Base-by-base conservation (phyloP, 2,888 invertebrate genomes). In the Ophonus ardosiacus region DNA sequence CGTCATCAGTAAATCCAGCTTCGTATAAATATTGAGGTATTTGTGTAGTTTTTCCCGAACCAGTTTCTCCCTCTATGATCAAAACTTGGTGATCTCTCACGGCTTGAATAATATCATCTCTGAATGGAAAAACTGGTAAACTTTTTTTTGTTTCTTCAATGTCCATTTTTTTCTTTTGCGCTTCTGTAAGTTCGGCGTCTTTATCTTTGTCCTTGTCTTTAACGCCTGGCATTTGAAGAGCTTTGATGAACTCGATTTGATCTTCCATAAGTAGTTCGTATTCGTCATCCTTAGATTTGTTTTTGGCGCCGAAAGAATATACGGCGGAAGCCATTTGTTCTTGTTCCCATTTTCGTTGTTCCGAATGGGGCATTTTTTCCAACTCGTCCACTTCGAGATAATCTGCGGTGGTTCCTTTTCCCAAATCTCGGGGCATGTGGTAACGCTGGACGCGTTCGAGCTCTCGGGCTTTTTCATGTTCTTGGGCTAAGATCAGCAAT, bases 11-110 rank as follows among this genome's bases (percentile, higher is more conserved):
- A 89, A 96, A 98, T 1, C 97, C 99, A 71, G 98, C 96, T 90
- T 99, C 98, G 90, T 98, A 95, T 8, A 99, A 93, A 92, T 99
- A 99, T 91, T 99, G 99, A 0, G 99, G 99, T 88, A 99, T 97
- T 93, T 99, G 99, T 7, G 99, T 99, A 0, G 99, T 99, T 93
- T 99, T 99, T 3, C 99, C 99, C 10, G 98, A 98, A 0, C 99
- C 99, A 6, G 99, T 99, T 92, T 99, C 99, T 82, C 99, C 99
- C 92, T 98, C 98, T 86, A 99, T 97, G 88, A 99, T 99, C 24
- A 99, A 92, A 59, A 95, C 94, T 92, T 97, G 97, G 91, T 97
- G 96, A 86, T 96, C 95, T 89, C 92, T 94, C n/a, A 99, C 96
- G 10, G 99, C 99, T 88, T 96, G 93, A 88, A 99, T 96, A 24